A percentile compares a stretch with the other conserved stretches of the same genome.
Evolutionary conservation across 2,113 vertebrate genomes (phyloP).

Genomic region (Pelodiscus sinensis): DNA sequence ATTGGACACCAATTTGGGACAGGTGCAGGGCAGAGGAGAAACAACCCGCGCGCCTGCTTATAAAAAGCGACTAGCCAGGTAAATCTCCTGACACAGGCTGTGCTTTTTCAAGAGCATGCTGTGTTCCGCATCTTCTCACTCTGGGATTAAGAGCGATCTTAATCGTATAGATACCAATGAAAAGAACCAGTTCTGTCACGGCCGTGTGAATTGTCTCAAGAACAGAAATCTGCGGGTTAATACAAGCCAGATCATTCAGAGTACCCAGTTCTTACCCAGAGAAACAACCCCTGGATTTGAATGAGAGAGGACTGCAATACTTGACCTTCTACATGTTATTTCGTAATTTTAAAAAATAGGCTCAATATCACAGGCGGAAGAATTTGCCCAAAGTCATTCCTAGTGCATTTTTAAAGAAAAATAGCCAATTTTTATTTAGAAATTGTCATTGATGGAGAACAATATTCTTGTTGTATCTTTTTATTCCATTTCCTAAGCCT

Average conservation of each 20-base stretch:
- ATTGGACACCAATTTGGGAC: not conserved
- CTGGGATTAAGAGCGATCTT: not conserved
- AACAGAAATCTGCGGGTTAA: not conserved
- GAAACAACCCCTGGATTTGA: not conserved
- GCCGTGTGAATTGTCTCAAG: not conserved
- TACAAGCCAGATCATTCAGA: not conserved
- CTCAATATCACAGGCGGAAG: not conserved
- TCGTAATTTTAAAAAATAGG: not conserved
- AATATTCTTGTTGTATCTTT: not conserved
- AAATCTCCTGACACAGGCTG: not conserved
- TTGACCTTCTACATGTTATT: not conserved
- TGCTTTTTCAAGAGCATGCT: not conserved
- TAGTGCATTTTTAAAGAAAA: not conserved
- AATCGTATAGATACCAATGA: rapidly evolving
- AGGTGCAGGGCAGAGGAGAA: not conserved
- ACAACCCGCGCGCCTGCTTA: not conserved
- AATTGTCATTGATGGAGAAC: not conserved
- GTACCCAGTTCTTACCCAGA: not conserved
- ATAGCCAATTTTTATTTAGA: not conserved
- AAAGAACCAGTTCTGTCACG: not conserved
- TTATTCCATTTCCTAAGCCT: not conserved
- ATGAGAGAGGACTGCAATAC: not conserved
- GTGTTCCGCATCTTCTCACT: not conserved
- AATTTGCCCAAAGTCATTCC: not conserved
- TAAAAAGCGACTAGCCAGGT: not conserved